A percentile compares a stretch with the other conserved stretches of the same genome.
phyloP scores from a whole-genome alignment of 1,140 invertebrate genomes.

The Pseudomyrmex cubaensis region DNA sequence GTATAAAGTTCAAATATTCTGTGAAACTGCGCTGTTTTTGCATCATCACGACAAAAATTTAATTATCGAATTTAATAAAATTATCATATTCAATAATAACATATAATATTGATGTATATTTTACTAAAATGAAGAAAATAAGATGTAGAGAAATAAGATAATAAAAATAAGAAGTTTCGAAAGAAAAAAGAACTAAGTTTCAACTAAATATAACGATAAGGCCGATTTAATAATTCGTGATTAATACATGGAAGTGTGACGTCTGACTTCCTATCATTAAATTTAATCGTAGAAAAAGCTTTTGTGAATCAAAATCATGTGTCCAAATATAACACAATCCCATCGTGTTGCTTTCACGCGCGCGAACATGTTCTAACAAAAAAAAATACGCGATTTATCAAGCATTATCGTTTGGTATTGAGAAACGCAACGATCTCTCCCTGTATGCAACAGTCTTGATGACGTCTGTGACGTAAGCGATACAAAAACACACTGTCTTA shows the following conservation, averaged over 20 bases:
- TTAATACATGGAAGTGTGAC: background rate
- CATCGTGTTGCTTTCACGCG: background rate
- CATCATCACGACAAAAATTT: background rate
- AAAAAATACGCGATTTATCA: conserved; percentile 66
- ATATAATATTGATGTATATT: background rate
- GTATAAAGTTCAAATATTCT: background rate
- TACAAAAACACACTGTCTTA: conserved; percentile 37
- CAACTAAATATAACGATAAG: background rate
- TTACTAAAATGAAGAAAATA: background rate
- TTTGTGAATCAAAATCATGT: background rate
- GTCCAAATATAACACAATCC: conserved; percentile 28
- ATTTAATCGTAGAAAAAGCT: background rate
- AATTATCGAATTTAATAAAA: background rate
- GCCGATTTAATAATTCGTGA: background rate
- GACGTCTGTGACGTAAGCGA: conserved; percentile 72
- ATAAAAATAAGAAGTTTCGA: too few species aligned
- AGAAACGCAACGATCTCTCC: conserved; percentile 69
- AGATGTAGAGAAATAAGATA: too few species aligned
- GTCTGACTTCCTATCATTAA: background rate
- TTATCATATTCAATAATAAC: background rate
- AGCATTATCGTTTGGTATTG: conserved; percentile 71
- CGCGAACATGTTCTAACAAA: conserved; percentile 53
- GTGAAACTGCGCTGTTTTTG: background rate
- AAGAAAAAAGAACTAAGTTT: background rate
- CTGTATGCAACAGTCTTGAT: conserved; percentile 49